Percentiles rank a stretch among this genome's conserved stretches.
Conservation (phyloP, 2,888 invertebrate genomes). For the Chymomyza caudatula region DNA sequence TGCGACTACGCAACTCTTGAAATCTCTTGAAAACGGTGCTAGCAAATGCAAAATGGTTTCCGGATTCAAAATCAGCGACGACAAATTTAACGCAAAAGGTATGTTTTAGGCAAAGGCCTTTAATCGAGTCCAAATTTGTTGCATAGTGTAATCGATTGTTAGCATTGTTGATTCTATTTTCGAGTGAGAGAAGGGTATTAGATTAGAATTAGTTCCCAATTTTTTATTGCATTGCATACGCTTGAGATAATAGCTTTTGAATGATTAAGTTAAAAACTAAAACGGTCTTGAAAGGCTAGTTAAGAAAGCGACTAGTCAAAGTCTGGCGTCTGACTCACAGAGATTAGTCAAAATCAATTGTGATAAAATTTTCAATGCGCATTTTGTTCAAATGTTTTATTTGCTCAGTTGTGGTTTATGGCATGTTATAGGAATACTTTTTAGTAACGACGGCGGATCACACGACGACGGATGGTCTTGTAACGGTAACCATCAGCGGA, state of each 20-base stretch:
- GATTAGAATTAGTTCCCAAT: neutral
- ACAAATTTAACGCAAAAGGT: too few relatives aligned
- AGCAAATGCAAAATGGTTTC: too few relatives aligned
- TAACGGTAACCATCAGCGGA: conserved; percentile 70
- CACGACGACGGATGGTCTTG: conserved; percentile 66
- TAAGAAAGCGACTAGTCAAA: neutral
- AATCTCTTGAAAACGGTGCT: too few relatives aligned
- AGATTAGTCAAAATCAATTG: neutral
- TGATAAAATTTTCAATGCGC: neutral
- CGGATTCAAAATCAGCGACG: too few relatives aligned
- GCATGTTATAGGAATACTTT: neutral
- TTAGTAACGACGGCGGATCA: conserved; percentile 66
- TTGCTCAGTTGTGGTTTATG: neutral
- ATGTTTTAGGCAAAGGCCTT: too few relatives aligned
- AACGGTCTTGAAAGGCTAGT: neutral
- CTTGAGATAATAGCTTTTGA: neutral
- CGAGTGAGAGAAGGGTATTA: too few relatives aligned
- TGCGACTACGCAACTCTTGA: too few relatives aligned
- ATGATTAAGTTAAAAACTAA: neutral
- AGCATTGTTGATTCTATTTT: too few relatives aligned
- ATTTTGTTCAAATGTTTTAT: neutral
- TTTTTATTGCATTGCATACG: neutral
- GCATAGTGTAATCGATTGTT: too few relatives aligned
- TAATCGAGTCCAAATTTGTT: too few relatives aligned
- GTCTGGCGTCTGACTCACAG: neutral